Conservation (phyloP, 92 coral and sea anemone genomes). For the Porites divaricata region DNA sequence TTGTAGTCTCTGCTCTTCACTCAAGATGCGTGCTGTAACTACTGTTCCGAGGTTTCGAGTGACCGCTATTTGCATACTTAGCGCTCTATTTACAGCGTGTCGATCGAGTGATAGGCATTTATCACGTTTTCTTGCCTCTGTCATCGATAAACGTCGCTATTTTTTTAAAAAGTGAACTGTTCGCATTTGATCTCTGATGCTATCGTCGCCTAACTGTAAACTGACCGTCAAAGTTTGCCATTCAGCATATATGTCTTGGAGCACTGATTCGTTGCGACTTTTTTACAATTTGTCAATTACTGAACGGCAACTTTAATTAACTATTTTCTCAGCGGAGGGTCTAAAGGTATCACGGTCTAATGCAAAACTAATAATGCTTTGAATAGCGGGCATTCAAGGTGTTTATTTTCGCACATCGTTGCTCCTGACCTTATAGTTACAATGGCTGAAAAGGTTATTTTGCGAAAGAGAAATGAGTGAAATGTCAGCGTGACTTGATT, state of each 20-base stretch:
- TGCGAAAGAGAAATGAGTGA: conserved; percentile 40
- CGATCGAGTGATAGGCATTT: conserved; percentile 33
- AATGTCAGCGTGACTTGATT: conserved; percentile 63
- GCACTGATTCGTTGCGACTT: conserved; percentile 1
- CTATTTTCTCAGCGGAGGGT: conserved; percentile 49
- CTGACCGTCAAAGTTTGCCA: conserved; percentile 7
- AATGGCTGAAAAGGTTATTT: conserved; percentile 6
- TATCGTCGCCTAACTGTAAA: conserved; percentile 25
- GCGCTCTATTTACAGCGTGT: neutral
- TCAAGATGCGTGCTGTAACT: too few species aligned
- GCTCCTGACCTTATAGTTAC: conserved; percentile 31
- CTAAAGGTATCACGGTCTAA: conserved; percentile 22
- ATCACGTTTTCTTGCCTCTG: conserved; percentile 38
- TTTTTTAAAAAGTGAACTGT: conserved; percentile 21
- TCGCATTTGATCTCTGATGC: conserved; percentile 22
- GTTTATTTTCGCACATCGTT: conserved; percentile 44
- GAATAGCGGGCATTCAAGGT: conserved; percentile 37
- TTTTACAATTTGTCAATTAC: conserved; percentile 9
- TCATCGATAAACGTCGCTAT: conserved; percentile 20
- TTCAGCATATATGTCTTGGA: neutral
- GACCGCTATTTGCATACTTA: neutral
- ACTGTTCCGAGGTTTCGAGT: conserved; percentile 12
- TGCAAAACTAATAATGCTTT: conserved; percentile 48
- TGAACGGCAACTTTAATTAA: conserved; percentile 47
- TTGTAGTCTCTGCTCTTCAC: too few species aligned